Conservation (phyloP, 2,797 vertebrate species). For the Anas georgica region DNA sequence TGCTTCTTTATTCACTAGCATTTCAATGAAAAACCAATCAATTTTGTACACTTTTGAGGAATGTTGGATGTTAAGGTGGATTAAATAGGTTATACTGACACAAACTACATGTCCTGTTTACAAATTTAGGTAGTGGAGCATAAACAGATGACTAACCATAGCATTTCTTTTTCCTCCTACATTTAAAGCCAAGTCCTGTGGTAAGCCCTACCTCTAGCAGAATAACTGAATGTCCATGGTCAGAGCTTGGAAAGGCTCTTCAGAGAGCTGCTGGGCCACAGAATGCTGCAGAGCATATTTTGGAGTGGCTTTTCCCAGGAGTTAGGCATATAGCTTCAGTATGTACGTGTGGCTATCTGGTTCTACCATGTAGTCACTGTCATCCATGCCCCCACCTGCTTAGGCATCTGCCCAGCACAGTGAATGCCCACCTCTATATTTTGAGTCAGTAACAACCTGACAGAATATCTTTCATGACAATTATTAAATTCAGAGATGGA, state of each 20-base stretch:
- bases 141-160: neutral
- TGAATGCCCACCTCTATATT: neutral
- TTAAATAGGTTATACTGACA: neutral
- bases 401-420: neutral
- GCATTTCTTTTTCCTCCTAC: neutral
- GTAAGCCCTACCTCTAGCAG: neutral
- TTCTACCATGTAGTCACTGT: neutral
- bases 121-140: neutral
- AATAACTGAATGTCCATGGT: neutral
- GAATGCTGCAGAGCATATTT: neutral
- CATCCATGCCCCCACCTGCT: neutral
- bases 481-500: neutral
- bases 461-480: neutral
- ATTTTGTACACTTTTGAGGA: neutral
- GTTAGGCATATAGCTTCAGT: no score
- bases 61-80: neutral
- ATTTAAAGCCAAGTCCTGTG: neutral
- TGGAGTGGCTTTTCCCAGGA: neutral
- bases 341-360: neutral
- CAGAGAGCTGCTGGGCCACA: neutral
- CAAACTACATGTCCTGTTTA: neutral
- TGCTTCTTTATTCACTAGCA: neutral
- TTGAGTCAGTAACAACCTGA: neutral
- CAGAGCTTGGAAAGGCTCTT: neutral
- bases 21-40: slow-evolving; percentile 15